Conservation (phyloP, 1,140 invertebrate species). For the Odontomachus brunneus region DNA sequence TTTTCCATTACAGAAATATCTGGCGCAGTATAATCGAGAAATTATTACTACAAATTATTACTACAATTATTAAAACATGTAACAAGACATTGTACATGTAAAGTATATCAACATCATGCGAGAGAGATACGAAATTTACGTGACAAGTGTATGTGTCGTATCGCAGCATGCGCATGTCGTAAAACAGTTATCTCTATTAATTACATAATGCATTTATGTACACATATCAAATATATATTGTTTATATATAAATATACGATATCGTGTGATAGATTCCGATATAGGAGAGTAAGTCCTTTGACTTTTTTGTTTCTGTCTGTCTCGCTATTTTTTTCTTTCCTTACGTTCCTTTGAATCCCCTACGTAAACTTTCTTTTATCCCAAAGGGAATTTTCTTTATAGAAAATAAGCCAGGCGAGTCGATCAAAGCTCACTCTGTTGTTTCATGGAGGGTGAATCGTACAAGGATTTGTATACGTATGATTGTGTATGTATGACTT, state of each 20-base stretch:
- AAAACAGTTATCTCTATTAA: conserved; percentile 19
- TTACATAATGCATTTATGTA: not conserved
- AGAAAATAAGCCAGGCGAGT: conserved; percentile 58
- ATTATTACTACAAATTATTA: too few species aligned
- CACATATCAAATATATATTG: not conserved
- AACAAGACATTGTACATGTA: not conserved
- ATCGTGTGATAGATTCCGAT: not conserved
- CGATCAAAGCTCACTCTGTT: conserved; percentile 53
- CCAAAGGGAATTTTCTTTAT: conserved; percentile 47
- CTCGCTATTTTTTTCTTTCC: not conserved
- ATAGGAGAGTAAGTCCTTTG: not conserved
- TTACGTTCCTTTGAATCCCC: conserved; percentile 14
- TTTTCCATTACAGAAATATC: not conserved
- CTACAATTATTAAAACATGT: not conserved
- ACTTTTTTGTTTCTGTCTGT: not conserved
- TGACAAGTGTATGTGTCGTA: not conserved
- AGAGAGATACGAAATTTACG: not conserved
- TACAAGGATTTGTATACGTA: conserved; percentile 50
- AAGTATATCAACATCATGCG: conserved; percentile 1
- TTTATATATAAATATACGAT: not conserved
- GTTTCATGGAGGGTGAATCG: conserved; percentile 60
- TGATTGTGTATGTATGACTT: conserved; percentile 7
- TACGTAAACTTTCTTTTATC: conserved; percentile 14
- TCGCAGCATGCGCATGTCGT: not conserved
- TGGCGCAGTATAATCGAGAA: not conserved